Base-by-base conservation (phyloP, 2,797 vertebrate genomes). In the Cryptoblepharus egeriae region DNA sequence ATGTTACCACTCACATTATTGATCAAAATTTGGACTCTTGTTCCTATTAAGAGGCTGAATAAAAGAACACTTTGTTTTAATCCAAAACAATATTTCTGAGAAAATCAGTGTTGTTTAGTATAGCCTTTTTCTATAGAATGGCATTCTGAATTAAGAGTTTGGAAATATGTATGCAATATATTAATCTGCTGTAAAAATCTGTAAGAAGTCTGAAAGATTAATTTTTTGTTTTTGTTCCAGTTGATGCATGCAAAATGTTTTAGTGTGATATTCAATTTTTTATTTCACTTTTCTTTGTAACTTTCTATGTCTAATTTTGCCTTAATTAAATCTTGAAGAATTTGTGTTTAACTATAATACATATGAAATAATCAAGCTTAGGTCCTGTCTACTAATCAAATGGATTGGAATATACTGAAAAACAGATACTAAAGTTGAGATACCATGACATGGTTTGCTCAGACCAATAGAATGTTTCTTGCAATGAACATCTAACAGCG, bases 141-240 rank as follows among this genome's bases (percentile, higher is more conserved):
- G 77, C 77, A 64, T 91, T 92, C 71, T 75, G 80, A 82, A 68
- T 82, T 16, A 57, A 85, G 91, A 89, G 75, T 89, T 93, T 89
- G 91, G 94, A 87, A 92, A 91, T 88, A 82, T 91, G 83, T 91
- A 91, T 91, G 84, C 89, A 91, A 93, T 90, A 42, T 90, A 91
- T 90, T 92, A 92, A 81, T 63, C 79, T 83, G 78, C 76, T 92
- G 87, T 87, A 79, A 85, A 83, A 83, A 71, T 76, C 76, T 92
- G 87, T 87, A 79, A 85, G 82, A 83, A 71, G 0, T 42, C 37
- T 80, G 4, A 84, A 71, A 82, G 81, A 37, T 39, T 61, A 65
- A 64, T 15, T n/a, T 81, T 82, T 13, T n/a, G 80, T 82, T 77
- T 77, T 18, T 61, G 73, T 70, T 77, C 58, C 60, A 86, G 80